Conservation (phyloP, 2,888 invertebrate genomes). For the Thymelicus sylvestris region DNA sequence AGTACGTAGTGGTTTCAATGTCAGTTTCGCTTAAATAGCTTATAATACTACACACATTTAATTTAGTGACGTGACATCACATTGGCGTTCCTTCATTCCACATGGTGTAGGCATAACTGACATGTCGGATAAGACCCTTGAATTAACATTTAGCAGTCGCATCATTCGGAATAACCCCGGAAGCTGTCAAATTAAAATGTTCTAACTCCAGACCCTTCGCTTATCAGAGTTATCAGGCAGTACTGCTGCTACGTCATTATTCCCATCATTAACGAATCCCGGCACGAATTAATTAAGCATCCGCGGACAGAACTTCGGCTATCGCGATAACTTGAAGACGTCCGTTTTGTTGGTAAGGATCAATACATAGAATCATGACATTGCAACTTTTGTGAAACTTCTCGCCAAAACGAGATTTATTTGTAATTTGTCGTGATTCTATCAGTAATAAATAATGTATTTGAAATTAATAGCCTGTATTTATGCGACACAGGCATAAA, state of each 20-base stretch:
- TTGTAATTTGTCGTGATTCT: not conserved
- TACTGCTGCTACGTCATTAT: constrained; percentile 71
- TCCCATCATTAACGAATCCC: constrained; percentile 76
- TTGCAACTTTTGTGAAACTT: not conserved
- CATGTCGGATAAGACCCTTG: too few relatives aligned
- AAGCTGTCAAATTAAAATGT: too few relatives aligned
- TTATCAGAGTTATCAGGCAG: not conserved
- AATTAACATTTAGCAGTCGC: too few relatives aligned
- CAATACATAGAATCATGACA: not conserved
- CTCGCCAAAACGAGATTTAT: not conserved
- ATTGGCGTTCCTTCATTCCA: too few relatives aligned
- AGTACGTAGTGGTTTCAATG: too few relatives aligned
- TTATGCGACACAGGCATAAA: too few relatives aligned
- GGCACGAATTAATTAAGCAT: constrained; percentile 75
- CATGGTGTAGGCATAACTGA: too few relatives aligned
- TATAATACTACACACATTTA: too few relatives aligned
- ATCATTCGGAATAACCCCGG: too few relatives aligned
- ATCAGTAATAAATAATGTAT: not conserved
- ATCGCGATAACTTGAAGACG: constrained; percentile 48
- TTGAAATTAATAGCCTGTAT: not conserved
- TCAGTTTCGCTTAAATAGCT: too few relatives aligned
- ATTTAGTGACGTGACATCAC: too few relatives aligned
- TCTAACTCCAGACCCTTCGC: not conserved
- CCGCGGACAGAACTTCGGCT: constrained; percentile 68
- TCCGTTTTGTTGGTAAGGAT: constrained; percentile 45